Base-by-base conservation (phyloP, 2,888 invertebrate species). In the Salticus scenicus region DNA sequence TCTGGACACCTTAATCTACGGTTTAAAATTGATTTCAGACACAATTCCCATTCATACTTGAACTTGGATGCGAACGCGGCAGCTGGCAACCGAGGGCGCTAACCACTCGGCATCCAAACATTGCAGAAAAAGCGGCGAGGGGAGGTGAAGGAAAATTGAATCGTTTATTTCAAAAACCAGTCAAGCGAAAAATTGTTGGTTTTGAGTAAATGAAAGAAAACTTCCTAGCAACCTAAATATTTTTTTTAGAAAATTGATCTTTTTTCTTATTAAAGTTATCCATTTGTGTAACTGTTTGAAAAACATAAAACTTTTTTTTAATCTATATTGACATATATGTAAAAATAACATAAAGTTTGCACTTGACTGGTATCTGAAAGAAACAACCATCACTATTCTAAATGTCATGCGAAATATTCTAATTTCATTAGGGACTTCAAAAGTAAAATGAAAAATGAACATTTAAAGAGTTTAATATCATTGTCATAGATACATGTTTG, bases 101-200 rank as follows among this genome's bases (percentile, higher is more conserved):
- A n/a, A n/a, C n/a, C n/a, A n/a, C n/a, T n/a, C n/a, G n/a, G n/a
- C n/a, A n/a, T n/a, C n/a, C n/a, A n/a, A n/a, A n/a, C n/a, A n/a
- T n/a, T n/a, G n/a, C n/a, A n/a, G n/a, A n/a, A n/a, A n/a, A n/a
- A n/a, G n/a, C n/a, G n/a, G n/a, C n/a, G n/a, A n/a, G n/a, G n/a
- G n/a, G 41, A 41, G 14, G 41, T 41, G n/a, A n/a, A n/a, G n/a
- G n/a, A n/a, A n/a, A 51, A 51, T 51, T 51, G 51, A 51, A n/a
- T 51, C 17, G 51, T 51, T 51, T 51, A 51, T 51, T 51, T 51
- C 51, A 51, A 20, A 51, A 51, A 51, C 51, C 51, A 51, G 51
- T 51, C 51, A 51, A 51, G n/a, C 51, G 20, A 51, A 5, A 51
- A 51, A 51, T 51, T 51, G 17, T 51, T 51, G 20, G 17, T 51